Percentiles rank a stretch among this genome's conserved stretches.
phyloP scores from a whole-genome alignment of 2,888 invertebrate species.

The Melanostoma scalare region DNA sequence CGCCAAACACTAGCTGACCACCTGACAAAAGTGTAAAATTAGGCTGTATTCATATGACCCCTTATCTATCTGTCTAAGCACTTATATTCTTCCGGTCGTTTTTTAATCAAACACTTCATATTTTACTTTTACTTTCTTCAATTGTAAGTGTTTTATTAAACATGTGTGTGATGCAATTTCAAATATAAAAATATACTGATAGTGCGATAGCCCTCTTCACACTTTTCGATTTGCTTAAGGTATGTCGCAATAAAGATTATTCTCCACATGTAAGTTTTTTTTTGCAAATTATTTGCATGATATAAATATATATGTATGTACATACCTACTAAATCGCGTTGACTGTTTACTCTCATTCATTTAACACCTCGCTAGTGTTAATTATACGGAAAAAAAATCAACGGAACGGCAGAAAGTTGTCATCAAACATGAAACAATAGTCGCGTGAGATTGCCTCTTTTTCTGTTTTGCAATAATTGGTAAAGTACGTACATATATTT shows the following conservation, averaged over 20 bases:
- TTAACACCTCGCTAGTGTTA: slow-evolving; percentile 62
- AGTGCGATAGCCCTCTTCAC: slow-evolving; percentile 6
- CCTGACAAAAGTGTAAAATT: too few species aligned
- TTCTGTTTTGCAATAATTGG: slow-evolving; percentile 25
- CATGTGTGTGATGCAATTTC: slow-evolving; percentile 46
- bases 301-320: slow-evolving; percentile 21
- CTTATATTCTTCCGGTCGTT: neutral
- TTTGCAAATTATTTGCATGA: neutral
- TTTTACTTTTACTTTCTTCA: slow-evolving; percentile 53
- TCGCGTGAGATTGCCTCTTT: slow-evolving; percentile 51
- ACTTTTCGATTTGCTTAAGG: slow-evolving; percentile 7
- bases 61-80: too few species aligned
- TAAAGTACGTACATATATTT: slow-evolving; percentile 23
- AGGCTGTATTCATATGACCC: too few species aligned
- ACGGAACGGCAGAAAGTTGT: slow-evolving; percentile 49
- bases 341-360: slow-evolving; percentile 51
- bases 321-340: too few species aligned
- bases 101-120: slow-evolving; percentile 1
- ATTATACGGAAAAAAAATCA: slow-evolving; percentile 51
- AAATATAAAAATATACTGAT: slow-evolving; percentile 3
- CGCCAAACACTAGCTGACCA: too few species aligned
- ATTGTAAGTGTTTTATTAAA: slow-evolving; percentile 28
- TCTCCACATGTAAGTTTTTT: slow-evolving; percentile 4
- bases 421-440: slow-evolving; percentile 45
- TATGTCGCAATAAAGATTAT: slow-evolving; percentile 4